phyloP scores from a whole-genome alignment of 2,888 invertebrate genomes.

The Ormia ochracea region DNA sequence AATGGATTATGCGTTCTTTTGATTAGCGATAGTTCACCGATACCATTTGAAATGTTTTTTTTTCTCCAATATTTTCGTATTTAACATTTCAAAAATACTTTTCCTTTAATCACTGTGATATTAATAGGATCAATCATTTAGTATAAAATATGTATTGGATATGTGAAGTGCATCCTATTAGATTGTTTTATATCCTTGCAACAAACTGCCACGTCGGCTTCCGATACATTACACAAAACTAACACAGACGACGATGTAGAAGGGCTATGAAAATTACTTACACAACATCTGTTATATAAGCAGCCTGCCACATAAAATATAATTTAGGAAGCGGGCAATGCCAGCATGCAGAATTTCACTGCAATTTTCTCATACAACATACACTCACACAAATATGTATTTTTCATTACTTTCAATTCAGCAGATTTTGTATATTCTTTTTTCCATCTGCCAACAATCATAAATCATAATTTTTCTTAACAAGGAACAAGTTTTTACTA shows the following conservation, averaged over 20 bases:
- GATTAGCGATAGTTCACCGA: too few relatives aligned
- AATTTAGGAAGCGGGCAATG: conserved; percentile 25
- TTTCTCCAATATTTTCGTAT: too few relatives aligned
- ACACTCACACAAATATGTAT: not conserved
- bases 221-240: conserved; percentile 43
- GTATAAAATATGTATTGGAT: conserved; percentile 47
- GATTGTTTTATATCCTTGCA: conserved; percentile 27
- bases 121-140: conserved; percentile 55
- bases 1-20: too few relatives aligned
- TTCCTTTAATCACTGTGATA: not conserved
- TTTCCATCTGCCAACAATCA: conserved; percentile 42
- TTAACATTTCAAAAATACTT: conserved; percentile 36
- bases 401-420: conserved; percentile 1
- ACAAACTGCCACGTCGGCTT: conserved; percentile 30
- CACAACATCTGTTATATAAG: conserved; percentile 40
- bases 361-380: conserved; percentile 5
- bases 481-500: conserved; percentile 48
- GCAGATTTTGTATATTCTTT: not conserved
- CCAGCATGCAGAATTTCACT: conserved; percentile 5
- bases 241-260: not conserved
- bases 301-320: conserved; percentile 29
- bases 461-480: conserved; percentile 56
- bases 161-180: conserved; percentile 49
- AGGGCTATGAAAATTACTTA: conserved; percentile 48
- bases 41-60: too few relatives aligned